A percentile compares a stretch with the other conserved stretches of the same genome.
Conservation (phyloP, 2,113 vertebrate genomes). For the Xiphophorus couchianus region DNA sequence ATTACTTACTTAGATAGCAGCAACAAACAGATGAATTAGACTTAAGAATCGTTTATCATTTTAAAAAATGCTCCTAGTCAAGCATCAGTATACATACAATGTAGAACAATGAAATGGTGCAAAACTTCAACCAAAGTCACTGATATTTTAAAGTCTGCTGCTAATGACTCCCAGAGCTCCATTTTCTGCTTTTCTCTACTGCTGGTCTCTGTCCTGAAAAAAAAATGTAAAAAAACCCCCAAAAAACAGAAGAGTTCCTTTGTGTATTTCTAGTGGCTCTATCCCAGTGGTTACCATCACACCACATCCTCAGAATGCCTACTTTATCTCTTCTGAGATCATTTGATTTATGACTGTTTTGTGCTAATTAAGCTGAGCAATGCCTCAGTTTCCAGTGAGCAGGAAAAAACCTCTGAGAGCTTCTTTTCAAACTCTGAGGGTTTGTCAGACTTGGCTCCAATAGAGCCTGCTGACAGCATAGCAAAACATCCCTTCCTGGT, state of each 20-base stretch:
- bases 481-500: slow-evolving; percentile 17
- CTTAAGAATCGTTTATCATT: no score
- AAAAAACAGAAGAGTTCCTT: neutral
- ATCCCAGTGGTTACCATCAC: slow-evolving; percentile 47
- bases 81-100: no score
- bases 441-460: slow-evolving; percentile 25
- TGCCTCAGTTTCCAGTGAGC: slow-evolving; percentile 11
- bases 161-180: slow-evolving; percentile 29
- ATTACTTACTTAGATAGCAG: no score
- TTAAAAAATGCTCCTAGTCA: no score
- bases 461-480: slow-evolving; percentile 17
- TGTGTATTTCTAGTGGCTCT: slow-evolving; percentile 55
- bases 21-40: no score
- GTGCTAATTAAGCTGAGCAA: slow-evolving; percentile 24
- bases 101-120: no score
- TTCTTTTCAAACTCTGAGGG: slow-evolving; percentile 41
- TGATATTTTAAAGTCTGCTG: neutral
- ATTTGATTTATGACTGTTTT: slow-evolving; percentile 61
- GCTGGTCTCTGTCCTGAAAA: slow-evolving; percentile 52
- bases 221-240: slow-evolving; percentile 25
- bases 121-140: no score
- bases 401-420: neutral
- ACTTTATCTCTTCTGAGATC: slow-evolving; percentile 31
- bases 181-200: slow-evolving; percentile 24
- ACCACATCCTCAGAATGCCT: slow-evolving; percentile 42